These are phyloP conservation scores for Pachyrhynchus sulphureomaculatus DNA, from an alignment of 1,140 invertebrate genomes.

Conservation along the genomic window DNA sequence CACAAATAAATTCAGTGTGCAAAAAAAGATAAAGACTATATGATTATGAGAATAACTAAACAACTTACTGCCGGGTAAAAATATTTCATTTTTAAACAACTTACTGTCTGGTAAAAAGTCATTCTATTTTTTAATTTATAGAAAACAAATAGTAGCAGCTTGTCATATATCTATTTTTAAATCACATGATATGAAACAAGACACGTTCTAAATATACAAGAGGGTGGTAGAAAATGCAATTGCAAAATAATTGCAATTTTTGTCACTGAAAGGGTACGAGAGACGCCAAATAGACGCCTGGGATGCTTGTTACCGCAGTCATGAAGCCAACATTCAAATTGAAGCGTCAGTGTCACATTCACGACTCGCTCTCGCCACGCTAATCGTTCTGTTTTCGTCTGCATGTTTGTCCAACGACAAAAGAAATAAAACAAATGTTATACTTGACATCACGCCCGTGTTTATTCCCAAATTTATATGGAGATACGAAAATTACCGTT, in stretches of 20 bases:
- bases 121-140: too few species aligned
- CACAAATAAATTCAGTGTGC: too few species aligned
- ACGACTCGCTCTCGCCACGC: conserved; percentile 21
- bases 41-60: too few species aligned
- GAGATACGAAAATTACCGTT: background rate
- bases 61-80: too few species aligned
- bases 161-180: too few species aligned
- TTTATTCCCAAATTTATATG: background rate
- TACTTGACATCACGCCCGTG: background rate
- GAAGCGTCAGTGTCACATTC: conserved; percentile 31
- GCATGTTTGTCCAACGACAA: conserved; percentile 7
- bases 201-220: too few species aligned
- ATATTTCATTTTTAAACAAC: too few species aligned
- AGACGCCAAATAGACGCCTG: conserved; percentile 28
- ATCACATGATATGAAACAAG: too few species aligned
- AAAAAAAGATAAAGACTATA: too few species aligned
- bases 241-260: conserved; percentile 28
- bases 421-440: conserved; percentile 13
- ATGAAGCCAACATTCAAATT: conserved; percentile 24
- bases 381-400: conserved; percentile 25
- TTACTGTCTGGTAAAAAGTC: too few species aligned
- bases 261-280: conserved; percentile 19
- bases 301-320: conserved; percentile 29
- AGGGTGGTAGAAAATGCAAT: conserved; percentile 4
- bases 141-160: too few species aligned